Percentiles rank a stretch among this genome's conserved stretches.
phyloP scores from a whole-genome alignment of 2,888 invertebrate species.

The Catocala sponsa region DNA sequence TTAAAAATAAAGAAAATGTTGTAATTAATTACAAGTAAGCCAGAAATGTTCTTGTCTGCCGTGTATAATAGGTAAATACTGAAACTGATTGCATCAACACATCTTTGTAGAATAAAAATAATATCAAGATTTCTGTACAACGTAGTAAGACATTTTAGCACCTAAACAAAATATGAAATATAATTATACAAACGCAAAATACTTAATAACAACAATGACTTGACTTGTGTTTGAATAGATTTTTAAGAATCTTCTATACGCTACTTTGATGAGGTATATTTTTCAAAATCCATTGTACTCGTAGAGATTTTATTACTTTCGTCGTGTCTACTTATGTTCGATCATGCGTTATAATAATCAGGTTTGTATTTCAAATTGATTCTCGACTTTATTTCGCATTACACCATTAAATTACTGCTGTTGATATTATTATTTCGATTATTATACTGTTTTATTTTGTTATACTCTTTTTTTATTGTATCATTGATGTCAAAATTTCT shows the following conservation, averaged over 20 bases:
- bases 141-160: not conserved
- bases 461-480: no score
- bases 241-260: not conserved
- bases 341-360: not conserved
- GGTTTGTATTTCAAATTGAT: not conserved
- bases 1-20: not conserved
- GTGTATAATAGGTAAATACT: conserved; percentile 8
- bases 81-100: conserved; percentile 3
- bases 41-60: not conserved
- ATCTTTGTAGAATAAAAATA: not conserved
- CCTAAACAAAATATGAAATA: not conserved
- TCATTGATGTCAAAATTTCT: no score
- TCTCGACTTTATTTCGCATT: no score
- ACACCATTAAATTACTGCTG: no score
- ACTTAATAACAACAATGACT: conserved; percentile 1
- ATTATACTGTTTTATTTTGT: no score
- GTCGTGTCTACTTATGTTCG: not conserved
- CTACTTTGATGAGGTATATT: not conserved
- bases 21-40: conserved; percentile 3
- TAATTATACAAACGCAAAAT: not conserved
- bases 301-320: not conserved
- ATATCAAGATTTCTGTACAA: not conserved
- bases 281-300: not conserved
- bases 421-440: no score
- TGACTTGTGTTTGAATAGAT: not conserved